Conservation (phyloP, 2,113 vertebrate species). For the Pseudopodoces humilis region DNA sequence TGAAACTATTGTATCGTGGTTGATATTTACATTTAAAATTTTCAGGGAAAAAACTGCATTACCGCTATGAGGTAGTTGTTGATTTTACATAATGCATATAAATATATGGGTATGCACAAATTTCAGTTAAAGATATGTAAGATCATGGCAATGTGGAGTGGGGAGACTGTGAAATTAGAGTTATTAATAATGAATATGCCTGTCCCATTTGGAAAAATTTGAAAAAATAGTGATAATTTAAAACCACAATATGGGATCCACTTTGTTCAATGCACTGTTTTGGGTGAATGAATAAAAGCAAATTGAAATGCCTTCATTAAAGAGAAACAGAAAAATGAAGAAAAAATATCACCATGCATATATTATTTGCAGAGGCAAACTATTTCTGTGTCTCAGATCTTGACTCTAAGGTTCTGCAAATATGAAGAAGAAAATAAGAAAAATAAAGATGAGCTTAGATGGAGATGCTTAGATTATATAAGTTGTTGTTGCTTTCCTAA, state of each 20-base stretch:
- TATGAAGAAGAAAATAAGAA: neutral
- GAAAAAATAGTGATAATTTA: neutral
- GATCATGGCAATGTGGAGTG: neutral
- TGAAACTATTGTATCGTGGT: neutral
- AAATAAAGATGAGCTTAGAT: neutral
- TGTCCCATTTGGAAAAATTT: neutral
- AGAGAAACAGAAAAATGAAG: neutral
- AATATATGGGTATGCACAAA: neutral
- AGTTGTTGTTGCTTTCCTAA: neutral
- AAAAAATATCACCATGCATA: neutral
- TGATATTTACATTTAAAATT: neutral
- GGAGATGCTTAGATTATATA: neutral
- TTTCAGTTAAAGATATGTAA: neutral
- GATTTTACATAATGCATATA: neutral
- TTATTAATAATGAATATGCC: neutral
- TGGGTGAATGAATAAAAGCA: neutral
- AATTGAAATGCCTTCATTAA: neutral
- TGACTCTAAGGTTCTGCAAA: neutral
- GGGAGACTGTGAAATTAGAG: neutral
- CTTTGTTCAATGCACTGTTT: neutral
- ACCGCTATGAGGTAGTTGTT: neutral
- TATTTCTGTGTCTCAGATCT: neutral
- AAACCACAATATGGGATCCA: neutral
- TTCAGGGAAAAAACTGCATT: neutral
- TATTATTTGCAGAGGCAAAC: neutral